A percentile compares a stretch with the other conserved stretches of the same genome.
These are phyloP conservation scores for Echiichthys vipera DNA, from an alignment of 2,797 vertebrate genomes.

Conservation along the genomic window DNA sequence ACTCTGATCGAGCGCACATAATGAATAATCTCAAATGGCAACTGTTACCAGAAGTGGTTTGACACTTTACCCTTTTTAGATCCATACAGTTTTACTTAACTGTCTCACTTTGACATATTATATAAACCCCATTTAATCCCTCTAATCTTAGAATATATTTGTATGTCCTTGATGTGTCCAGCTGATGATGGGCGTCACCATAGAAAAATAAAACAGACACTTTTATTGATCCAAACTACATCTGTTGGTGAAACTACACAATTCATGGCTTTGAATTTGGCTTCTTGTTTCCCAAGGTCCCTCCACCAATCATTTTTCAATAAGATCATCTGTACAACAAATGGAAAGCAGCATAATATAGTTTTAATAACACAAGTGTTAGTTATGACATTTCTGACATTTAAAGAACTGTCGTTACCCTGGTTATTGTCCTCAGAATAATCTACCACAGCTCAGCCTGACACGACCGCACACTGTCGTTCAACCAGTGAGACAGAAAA, in stretches of 20 bases:
- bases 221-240: not conserved
- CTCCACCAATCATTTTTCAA: not conserved
- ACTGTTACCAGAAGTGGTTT: too few relatives aligned
- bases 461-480: not conserved
- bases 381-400: not conserved
- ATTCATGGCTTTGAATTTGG: not conserved
- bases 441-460: not conserved
- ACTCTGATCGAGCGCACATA: not conserved
- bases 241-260: too few relatives aligned
- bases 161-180: not conserved
- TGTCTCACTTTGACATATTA: not conserved
- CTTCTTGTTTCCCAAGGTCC: not conserved
- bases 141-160: not conserved
- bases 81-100: too few relatives aligned
- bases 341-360: not conserved
- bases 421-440: not conserved
- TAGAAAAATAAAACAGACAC: not conserved
- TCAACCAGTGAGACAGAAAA: constrained; percentile 23
- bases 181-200: not conserved
- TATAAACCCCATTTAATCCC: not conserved
- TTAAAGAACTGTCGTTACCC: not conserved
- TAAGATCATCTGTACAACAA: not conserved
- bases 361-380: not conserved
- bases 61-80: too few relatives aligned
- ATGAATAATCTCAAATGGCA: too few relatives aligned